These are phyloP conservation scores for Erethizon dorsatum DNA, from an alignment of 2,797 vertebrate genomes.

Conservation along the genomic window DNA sequence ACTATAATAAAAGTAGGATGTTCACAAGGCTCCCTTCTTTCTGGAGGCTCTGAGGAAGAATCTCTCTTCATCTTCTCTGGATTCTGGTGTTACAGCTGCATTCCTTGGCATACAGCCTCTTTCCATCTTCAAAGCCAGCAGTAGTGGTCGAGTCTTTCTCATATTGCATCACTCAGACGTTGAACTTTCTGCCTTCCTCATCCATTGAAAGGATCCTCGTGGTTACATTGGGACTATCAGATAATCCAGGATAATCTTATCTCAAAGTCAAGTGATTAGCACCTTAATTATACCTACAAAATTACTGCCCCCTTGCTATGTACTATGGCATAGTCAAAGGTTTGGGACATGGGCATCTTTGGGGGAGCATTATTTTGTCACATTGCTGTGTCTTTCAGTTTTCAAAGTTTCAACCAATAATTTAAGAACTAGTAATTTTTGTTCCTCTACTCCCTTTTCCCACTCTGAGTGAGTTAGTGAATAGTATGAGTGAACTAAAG, in stretches of 20 bases:
- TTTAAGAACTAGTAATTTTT: slow-evolving; percentile 14
- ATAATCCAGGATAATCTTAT: slow-evolving; percentile 12
- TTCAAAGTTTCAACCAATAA: not conserved
- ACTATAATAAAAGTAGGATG: not conserved
- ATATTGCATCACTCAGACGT: not conserved
- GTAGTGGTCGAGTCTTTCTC: not conserved
- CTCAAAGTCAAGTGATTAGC: slow-evolving; percentile 21
- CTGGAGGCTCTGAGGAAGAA: not conserved
- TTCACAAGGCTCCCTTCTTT: not conserved
- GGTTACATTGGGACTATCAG: fast-evolving
- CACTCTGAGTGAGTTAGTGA: not conserved
- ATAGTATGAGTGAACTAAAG: slow-evolving; percentile 19
- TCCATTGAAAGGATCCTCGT: not conserved
- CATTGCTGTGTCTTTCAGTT: not conserved
- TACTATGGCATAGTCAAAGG: not conserved
- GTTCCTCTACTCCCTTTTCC: not conserved
- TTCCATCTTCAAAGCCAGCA: slow-evolving; percentile 16
- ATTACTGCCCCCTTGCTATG: not conserved
- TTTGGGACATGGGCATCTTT: not conserved
- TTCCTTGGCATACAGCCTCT: not conserved
- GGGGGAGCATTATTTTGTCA: not conserved
- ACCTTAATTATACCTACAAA: slow-evolving; percentile 10
- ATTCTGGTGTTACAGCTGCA: not conserved
- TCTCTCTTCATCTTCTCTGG: not conserved
- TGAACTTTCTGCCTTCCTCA: not conserved